Conservation (phyloP, 2,797 vertebrate species). For the Trematomus bernacchii region DNA sequence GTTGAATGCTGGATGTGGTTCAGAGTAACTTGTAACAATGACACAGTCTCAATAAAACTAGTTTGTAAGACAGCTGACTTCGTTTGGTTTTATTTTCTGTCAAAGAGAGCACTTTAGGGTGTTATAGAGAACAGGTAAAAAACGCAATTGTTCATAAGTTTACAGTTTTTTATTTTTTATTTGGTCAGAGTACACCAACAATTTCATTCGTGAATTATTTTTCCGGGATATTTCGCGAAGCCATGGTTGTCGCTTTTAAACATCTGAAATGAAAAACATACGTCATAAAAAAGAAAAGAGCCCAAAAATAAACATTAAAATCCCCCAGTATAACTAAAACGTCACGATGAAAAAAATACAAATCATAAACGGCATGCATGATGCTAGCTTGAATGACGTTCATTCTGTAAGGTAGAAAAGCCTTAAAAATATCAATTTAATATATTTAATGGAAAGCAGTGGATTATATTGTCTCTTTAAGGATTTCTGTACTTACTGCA, state of each 20-base stretch:
- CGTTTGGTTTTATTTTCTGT: too few species aligned
- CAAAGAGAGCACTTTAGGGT: too few species aligned
- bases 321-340: too few species aligned
- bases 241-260: slow-evolving; percentile 14
- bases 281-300: not conserved
- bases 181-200: too few species aligned
- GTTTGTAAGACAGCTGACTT: not conserved
- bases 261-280: slow-evolving; percentile 26
- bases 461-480: not conserved
- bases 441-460: not conserved
- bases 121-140: not conserved
- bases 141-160: too few species aligned
- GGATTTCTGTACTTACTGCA: slow-evolving; percentile 27
- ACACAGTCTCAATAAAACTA: slow-evolving; percentile 6
- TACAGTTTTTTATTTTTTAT: too few species aligned
- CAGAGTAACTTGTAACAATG: not conserved
- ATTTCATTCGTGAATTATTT: too few species aligned
- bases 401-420: not conserved
- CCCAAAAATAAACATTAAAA: not conserved
- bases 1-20: not conserved
- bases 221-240: not conserved
- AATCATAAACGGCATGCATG: not conserved
- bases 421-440: not conserved
- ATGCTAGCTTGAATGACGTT: not conserved
- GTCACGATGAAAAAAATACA: not conserved